A percentile compares a stretch with the other conserved stretches of the same genome.
Conservation (phyloP, 2,888 invertebrate species). For the Osmoderma eremita region DNA sequence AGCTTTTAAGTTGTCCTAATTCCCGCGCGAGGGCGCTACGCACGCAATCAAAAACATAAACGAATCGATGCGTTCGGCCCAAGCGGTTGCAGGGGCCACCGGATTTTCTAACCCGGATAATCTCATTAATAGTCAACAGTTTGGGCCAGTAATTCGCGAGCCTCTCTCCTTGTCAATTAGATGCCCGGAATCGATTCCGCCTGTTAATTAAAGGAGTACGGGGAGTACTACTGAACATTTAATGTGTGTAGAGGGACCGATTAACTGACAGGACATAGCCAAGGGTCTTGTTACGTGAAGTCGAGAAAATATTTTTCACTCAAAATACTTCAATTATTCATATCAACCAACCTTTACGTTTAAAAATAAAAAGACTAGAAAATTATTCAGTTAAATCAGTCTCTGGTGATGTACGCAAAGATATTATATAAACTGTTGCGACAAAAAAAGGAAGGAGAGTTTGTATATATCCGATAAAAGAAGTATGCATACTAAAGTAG, state of each 20-base stretch:
- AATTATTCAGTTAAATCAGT: too few species aligned
- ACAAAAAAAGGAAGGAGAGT: too few species aligned
- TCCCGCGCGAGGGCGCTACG: constrained; percentile 11
- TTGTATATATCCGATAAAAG: too few species aligned
- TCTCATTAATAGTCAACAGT: constrained; percentile 35
- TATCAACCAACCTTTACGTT: too few species aligned
- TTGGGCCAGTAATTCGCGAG: constrained; percentile 31
- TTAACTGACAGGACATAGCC: too few species aligned
- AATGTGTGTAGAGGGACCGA: constrained; percentile 3
- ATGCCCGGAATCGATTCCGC: constrained; percentile 12
- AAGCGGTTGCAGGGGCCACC: constrained; percentile 8
- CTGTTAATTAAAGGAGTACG: constrained; percentile 24
- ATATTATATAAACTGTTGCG: too few species aligned
- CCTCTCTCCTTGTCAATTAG: constrained; percentile 27
- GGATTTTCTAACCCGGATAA: constrained; percentile 30
- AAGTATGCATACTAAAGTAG: too few species aligned
- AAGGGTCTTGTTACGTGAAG: too few species aligned
- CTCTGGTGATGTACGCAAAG: too few species aligned
- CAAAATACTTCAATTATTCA: too few species aligned
- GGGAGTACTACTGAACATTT: neutral
- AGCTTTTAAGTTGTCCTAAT: constrained; percentile 27
- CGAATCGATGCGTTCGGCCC: constrained; percentile 15
- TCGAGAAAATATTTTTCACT: too few species aligned
- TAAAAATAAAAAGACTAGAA: too few species aligned
- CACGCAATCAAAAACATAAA: constrained; percentile 37